These are phyloP conservation scores for Holotrichia oblita DNA, from an alignment of 1,140 invertebrate species.

Conservation along the genomic window DNA sequence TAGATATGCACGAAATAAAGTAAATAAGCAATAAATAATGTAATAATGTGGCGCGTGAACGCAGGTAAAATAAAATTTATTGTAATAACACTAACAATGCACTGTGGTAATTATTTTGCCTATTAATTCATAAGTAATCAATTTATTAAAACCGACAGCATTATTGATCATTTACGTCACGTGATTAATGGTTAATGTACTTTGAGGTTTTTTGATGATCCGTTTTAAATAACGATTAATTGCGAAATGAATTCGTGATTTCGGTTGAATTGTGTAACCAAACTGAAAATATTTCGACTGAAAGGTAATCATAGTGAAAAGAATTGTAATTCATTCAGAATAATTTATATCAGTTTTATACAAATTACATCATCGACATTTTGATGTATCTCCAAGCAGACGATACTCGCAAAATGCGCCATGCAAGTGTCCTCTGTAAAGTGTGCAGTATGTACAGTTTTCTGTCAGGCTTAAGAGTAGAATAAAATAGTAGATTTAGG, in stretches of 20 bases:
- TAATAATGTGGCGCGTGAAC: constrained; percentile 3
- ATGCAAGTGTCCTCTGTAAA: no score
- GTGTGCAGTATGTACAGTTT: no score
- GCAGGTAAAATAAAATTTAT: constrained; percentile 38
- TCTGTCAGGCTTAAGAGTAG: no score
- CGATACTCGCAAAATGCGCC: no score
- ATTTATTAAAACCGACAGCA: constrained; percentile 23
- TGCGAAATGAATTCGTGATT: not conserved
- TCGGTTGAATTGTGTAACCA: not conserved
- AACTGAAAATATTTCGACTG: no score
- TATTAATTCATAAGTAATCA: constrained; percentile 37
- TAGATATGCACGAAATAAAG: not conserved
- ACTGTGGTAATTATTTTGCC: constrained; percentile 4
- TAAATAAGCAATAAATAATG: constrained; percentile 37
- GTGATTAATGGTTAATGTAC: not conserved
- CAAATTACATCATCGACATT: no score
- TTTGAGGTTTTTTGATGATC: not conserved
- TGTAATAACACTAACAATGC: not conserved
- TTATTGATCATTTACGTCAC: constrained; percentile 7
- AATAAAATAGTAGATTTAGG: no score
- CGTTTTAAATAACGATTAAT: not conserved
- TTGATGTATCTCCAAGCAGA: no score
- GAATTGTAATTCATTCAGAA: no score
- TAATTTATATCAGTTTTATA: no score
- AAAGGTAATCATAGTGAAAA: no score